These are phyloP conservation scores for Alca torda DNA, from an alignment of 2,797 vertebrate genomes.

Conservation along the genomic window DNA sequence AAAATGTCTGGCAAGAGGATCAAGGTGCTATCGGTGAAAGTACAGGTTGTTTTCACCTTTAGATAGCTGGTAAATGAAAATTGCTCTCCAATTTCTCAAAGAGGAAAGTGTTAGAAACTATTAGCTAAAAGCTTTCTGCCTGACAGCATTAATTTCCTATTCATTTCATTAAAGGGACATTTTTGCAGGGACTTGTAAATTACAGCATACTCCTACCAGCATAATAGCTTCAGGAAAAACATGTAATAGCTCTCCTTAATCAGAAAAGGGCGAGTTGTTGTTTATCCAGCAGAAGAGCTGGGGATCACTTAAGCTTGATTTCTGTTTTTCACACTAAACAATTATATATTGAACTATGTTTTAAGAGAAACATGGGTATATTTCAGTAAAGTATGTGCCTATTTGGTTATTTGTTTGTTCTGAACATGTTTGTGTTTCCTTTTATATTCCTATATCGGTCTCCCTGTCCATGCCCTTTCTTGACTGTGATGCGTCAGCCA, in stretches of 20 bases:
- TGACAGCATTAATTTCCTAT: conserved; percentile 74
- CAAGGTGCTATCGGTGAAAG: conserved; percentile 24
- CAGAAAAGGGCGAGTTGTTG: conserved; percentile 73
- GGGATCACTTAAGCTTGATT: conserved; percentile 32
- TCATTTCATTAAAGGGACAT: conserved; percentile 71
- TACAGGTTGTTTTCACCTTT: conserved; percentile 46
- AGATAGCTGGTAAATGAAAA: conserved; percentile 65
- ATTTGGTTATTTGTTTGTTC: not conserved
- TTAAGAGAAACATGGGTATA: not conserved
- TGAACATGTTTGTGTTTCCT: not conserved
- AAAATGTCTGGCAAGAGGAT: not conserved
- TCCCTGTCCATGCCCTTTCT: not conserved
- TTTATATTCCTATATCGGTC: not conserved
- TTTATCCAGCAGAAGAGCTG: conserved; percentile 67
- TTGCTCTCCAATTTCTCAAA: conserved; percentile 48
- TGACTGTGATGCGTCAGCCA: not conserved
- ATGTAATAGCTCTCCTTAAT: conserved; percentile 74
- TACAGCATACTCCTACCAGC: conserved; percentile 61
- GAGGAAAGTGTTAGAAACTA: conserved; percentile 54
- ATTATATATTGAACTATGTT: not conserved
- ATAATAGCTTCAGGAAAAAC: conserved; percentile 74
- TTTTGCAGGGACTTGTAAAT: conserved; percentile 75
- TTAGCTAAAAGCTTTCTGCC: conserved; percentile 69
- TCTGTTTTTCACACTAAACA: conserved; percentile 38
- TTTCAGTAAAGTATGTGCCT: not conserved